Evolutionary conservation across 2,113 vertebrate genomes (phyloP).

Genomic region (Mystacornis crossleyi): DNA sequence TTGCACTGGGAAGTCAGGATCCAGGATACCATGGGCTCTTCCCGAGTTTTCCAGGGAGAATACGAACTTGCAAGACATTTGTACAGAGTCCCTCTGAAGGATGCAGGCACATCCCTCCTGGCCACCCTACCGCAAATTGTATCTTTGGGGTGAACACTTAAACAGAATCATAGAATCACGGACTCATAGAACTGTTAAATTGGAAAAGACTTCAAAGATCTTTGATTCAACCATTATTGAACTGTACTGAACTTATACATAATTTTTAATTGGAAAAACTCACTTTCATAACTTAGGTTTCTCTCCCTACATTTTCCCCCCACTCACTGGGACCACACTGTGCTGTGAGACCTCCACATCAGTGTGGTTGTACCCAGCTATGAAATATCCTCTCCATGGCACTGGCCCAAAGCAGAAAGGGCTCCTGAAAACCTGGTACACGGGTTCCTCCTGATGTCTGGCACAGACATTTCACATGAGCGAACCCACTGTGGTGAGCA

Average conservation of each 20-base stretch:
- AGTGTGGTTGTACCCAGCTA: background rate
- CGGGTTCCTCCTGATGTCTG: accelerated
- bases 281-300: background rate
- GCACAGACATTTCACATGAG: background rate
- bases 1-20: background rate
- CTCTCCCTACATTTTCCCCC: background rate
- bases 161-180: background rate
- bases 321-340: background rate
- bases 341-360: background rate
- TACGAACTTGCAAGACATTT: background rate
- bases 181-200: background rate
- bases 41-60: background rate
- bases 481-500: background rate
- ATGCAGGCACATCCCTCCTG: background rate
- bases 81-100: background rate
- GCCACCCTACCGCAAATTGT: background rate
- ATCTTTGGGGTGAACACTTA: background rate
- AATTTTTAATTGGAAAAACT: background rate
- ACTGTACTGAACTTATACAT: background rate
- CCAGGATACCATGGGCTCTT: background rate
- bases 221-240: background rate
- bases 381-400: background rate
- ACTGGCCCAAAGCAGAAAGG: background rate
- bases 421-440: background rate
- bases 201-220: background rate